These are phyloP conservation scores for Spermophilus dauricus DNA, from an alignment of 2,113 vertebrate genomes.

Conservation along the genomic window DNA sequence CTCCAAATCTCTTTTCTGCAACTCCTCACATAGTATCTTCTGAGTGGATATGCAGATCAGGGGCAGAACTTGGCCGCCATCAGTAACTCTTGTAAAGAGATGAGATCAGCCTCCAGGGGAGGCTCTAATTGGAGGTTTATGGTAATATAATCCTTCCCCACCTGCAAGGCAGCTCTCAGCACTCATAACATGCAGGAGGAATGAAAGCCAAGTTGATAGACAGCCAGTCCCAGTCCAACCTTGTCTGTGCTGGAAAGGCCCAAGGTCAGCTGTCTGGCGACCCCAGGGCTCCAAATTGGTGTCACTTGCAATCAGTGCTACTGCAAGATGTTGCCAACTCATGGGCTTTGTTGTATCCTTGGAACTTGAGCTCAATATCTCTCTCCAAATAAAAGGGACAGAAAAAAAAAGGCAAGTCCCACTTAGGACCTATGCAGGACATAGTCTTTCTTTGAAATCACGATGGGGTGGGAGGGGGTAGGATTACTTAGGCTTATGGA, in stretches of 20 bases:
- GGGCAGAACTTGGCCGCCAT: conserved; percentile 46
- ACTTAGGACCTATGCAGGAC: not conserved
- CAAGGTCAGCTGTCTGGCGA: not conserved
- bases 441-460: not conserved
- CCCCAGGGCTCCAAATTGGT: not conserved
- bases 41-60: conserved; percentile 57
- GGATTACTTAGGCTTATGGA: not conserved
- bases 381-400: not conserved
- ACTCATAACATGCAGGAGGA: not conserved
- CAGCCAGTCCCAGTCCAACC: conserved; percentile 18
- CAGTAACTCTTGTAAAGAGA: conserved; percentile 48
- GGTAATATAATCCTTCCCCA: conserved; percentile 64
- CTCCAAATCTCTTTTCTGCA: conserved; percentile 7
- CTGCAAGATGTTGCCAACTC: not conserved
- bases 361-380: not conserved
- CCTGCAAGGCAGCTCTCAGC: conserved; percentile 46
- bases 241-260: not conserved
- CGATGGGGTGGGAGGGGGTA: not conserved
- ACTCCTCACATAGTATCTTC: conserved; percentile 1
- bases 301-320: not conserved
- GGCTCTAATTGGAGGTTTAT: conserved; percentile 72
- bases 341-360: not conserved
- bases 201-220: conserved; percentile 51
- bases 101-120: conserved; percentile 23
- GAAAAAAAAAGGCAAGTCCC: not conserved